Base-by-base conservation (phyloP, 2,888 invertebrate genomes). In the Trachelus troglodyta region DNA sequence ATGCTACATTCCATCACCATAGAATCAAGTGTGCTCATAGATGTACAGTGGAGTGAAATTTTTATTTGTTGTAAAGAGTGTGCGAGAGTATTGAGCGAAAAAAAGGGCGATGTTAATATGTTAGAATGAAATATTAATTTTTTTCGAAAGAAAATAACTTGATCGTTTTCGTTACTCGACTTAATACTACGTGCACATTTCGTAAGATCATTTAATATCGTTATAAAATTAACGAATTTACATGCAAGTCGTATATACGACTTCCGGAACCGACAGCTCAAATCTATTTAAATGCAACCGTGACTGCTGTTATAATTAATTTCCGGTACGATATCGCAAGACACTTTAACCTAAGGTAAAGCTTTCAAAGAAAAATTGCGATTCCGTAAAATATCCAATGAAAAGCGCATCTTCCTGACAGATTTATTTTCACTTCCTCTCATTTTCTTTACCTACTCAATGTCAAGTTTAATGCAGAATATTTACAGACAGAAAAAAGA, bases 1-100 rank as follows among this genome's bases (percentile, higher is more conserved):
- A 84, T 89, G 69, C 80, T 84, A 80, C 76, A 78, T 79, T 77
- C 83, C 79, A 78, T 81, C 84, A 84, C 83, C 85, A 69, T 56
- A 56, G 56, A 56, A 56, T 56, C 4, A 9, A 23, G 56, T 56
- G 56, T 56, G 56, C 56, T 56, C 23, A 56, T 56, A 56, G 56
- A 56, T 23, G 23, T 23, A 23, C 56, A 23, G 56, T 56, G 56
- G 23, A 56, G 56, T 56, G 56, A 56, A 56, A 56, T 56, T 56
- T 23, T 23, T 56, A 6, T 15, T 15, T 56, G 56, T 56, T 23
- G 56, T 56, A 56, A 56, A 56, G 23, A 23, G 56, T 56, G 56
- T 56, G 23, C 56, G 56, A 56, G 23, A 56, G 56, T 56, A 56
- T 1, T 56, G 56, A 56, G 56, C 6, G 56, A 56, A 23, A 23